phyloP scores from a whole-genome alignment of 2,113 vertebrate genomes.

The Lophotis ruficrista region DNA sequence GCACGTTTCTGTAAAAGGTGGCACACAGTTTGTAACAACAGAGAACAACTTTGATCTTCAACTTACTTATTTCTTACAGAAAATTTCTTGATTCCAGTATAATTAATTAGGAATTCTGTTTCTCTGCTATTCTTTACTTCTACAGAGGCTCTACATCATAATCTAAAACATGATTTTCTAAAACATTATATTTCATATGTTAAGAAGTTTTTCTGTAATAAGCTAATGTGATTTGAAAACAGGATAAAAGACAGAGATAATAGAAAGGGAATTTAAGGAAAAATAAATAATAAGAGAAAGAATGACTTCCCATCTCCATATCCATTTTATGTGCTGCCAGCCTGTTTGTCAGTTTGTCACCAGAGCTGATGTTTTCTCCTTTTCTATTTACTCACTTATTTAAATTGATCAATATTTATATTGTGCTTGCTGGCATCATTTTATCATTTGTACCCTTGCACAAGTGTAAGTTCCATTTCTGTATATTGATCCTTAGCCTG shows the following conservation, averaged over 20 bases:
- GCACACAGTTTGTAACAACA: too few species aligned
- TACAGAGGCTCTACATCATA: neutral
- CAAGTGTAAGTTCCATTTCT: neutral
- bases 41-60: neutral
- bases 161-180: neutral
- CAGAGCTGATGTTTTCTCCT: neutral
- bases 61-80: neutral
- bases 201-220: neutral
- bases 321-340: neutral
- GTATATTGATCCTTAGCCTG: constrained; percentile 7
- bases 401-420: constrained; percentile 42
- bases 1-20: neutral
- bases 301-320: neutral
- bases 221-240: neutral
- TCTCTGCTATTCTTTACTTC: neutral
- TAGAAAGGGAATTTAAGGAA: neutral
- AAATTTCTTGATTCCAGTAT: neutral
- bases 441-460: neutral
- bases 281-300: neutral
- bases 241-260: neutral
- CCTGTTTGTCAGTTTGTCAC: neutral
- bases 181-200: neutral
- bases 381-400: neutral
- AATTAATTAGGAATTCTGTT: neutral
- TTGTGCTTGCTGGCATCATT: constrained; percentile 1